Conservation (phyloP, 2,888 invertebrate species). For the Trichacis sp. region DNA sequence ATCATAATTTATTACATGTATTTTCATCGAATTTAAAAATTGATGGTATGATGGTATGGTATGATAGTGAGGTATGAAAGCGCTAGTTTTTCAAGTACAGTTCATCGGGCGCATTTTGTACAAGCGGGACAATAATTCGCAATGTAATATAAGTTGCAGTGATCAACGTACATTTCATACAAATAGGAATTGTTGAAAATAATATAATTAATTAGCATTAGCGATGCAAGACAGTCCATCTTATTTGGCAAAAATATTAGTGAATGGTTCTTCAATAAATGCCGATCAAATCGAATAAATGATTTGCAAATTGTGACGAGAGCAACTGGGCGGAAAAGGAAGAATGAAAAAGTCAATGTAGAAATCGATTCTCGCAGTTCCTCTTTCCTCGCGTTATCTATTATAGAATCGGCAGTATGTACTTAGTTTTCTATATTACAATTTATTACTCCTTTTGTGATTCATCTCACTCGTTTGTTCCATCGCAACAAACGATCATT, state of each 20-base stretch:
- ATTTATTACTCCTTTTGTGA: slow-evolving; percentile 6
- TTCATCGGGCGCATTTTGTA: slow-evolving; percentile 8
- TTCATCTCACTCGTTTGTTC: slow-evolving; percentile 9
- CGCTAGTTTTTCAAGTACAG: slow-evolving; percentile 6
- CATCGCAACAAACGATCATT: slow-evolving; percentile 3
- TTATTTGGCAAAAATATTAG: slow-evolving; percentile 10
- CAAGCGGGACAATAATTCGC: slow-evolving; percentile 7
- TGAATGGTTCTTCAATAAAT: background rate
- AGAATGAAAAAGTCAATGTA: background rate
- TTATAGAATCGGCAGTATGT: slow-evolving; percentile 6
- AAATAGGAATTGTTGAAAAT: slow-evolving; percentile 3
- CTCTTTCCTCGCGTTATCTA: slow-evolving; percentile 3
- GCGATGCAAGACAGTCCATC: background rate
- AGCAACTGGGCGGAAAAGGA: background rate
- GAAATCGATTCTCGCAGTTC: slow-evolving; percentile 5
- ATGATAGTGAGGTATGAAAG: slow-evolving; percentile 10
- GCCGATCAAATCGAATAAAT: no score
- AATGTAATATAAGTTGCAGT: background rate
- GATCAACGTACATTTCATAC: background rate
- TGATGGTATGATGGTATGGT: slow-evolving; percentile 6
- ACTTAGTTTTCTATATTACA: slow-evolving; percentile 12
- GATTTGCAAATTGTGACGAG: background rate
- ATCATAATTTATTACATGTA: slow-evolving; percentile 10
- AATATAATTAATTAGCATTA: slow-evolving; percentile 6
- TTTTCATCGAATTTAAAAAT: slow-evolving; percentile 5